Conservation (phyloP, 2,113 vertebrate species). For the Pelusios castaneus region DNA sequence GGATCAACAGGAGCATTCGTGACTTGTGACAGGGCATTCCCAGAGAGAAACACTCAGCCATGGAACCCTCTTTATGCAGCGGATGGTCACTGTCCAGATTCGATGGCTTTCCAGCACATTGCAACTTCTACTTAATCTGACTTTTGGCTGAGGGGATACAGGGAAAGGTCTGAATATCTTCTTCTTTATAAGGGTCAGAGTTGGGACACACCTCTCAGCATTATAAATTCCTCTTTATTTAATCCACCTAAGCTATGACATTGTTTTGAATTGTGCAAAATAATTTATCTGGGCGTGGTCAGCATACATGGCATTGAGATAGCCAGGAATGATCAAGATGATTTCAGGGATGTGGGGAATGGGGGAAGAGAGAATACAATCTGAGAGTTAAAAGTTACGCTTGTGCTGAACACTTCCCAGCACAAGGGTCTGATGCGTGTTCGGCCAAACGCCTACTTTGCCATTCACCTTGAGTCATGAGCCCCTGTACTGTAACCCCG, state of each 20-base stretch:
- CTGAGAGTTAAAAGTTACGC: not conserved
- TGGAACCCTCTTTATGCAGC: not conserved
- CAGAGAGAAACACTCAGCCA: not conserved
- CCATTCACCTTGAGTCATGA: fast-evolving
- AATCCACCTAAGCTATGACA: not conserved
- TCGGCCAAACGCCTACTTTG: not conserved
- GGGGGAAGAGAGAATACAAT: not conserved
- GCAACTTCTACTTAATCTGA: not conserved
- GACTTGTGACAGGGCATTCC: not conserved
- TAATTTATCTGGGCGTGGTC: not conserved
- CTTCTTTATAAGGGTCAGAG: not conserved
- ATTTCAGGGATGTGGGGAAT: not conserved
- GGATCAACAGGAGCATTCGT: not conserved
- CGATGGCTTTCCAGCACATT: not conserved
- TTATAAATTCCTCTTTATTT: not conserved
- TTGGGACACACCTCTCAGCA: not conserved
- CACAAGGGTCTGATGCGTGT: fast-evolving
- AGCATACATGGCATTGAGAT: not conserved
- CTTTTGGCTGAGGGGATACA: not conserved
- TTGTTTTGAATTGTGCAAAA: not conserved
- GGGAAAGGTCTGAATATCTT: not conserved
- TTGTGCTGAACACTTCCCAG: fast-evolving
- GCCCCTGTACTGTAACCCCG: fast-evolving
- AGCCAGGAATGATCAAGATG: not conserved
- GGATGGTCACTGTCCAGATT: not conserved